Percentiles rank a stretch among this genome's conserved stretches.
Conservation (phyloP, 2,113 vertebrate species). For the Gavialis gangeticus region DNA sequence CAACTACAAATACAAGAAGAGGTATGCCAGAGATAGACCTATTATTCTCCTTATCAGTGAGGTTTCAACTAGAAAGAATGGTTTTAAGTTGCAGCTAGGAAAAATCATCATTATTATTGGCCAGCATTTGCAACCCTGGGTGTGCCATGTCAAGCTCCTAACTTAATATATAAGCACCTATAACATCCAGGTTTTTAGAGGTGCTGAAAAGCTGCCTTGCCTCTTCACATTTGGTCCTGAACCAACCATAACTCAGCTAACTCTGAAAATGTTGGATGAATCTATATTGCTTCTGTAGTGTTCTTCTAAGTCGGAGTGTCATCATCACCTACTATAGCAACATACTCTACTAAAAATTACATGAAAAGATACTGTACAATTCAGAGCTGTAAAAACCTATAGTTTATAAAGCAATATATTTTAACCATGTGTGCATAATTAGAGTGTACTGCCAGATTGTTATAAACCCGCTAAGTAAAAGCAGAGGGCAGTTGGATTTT, state of each 20-base stretch:
- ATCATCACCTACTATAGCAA: background rate
- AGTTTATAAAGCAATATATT: background rate
- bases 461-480: slow-evolving; percentile 37
- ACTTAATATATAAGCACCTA: slow-evolving; percentile 3
- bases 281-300: background rate
- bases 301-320: background rate
- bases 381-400: background rate
- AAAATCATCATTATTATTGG: slow-evolving; percentile 23
- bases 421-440: background rate
- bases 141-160: background rate
- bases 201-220: slow-evolving; percentile 28
- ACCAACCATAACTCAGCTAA: background rate
- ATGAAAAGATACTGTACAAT: background rate
- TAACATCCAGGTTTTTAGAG: background rate
- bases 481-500: slow-evolving; percentile 35
- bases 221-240: background rate
- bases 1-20: slow-evolving; percentile 12
- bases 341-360: background rate
- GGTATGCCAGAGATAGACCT: slow-evolving; percentile 34
- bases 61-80: slow-evolving; percentile 20
- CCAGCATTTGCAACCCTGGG: background rate
- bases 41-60: slow-evolving; percentile 27
- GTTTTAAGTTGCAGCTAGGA: slow-evolving; percentile 45
- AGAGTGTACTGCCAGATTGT: background rate
- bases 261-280: background rate